Conservation (phyloP, 2,797 vertebrate genomes). For the Muraenolepis orangiensis region DNA sequence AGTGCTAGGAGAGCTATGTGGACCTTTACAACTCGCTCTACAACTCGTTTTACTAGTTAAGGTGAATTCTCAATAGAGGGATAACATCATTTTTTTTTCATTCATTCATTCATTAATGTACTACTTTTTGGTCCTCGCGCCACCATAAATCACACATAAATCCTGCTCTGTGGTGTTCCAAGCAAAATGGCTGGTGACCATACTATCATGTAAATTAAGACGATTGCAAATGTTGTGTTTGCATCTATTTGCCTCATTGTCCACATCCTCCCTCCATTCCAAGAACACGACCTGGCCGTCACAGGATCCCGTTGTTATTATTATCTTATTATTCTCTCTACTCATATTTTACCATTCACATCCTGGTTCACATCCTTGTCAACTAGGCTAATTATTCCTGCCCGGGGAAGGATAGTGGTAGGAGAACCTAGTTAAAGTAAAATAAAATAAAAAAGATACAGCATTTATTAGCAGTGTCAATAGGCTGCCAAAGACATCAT, state of each 20-base stretch:
- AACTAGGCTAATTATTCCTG: not conserved
- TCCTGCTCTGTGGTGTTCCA: not conserved
- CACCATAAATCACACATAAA: slow-evolving; percentile 36
- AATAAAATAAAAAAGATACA: not conserved
- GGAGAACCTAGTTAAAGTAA: not conserved
- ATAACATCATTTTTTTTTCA: not conserved
- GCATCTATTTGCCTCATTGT: slow-evolving; percentile 51
- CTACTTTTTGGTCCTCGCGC: not conserved
- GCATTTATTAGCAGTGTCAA: not conserved
- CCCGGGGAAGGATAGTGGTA: not conserved
- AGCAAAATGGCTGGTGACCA: slow-evolving; percentile 44
- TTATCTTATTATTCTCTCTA: slow-evolving; percentile 56
- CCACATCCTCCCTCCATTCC: slow-evolving; percentile 40
- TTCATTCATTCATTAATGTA: too few relatives aligned
- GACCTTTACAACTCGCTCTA: not conserved
- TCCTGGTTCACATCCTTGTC: slow-evolving; percentile 58
- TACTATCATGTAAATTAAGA: slow-evolving; percentile 63
- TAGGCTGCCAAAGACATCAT: not conserved
- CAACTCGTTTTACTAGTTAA: not conserved
- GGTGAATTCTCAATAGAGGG: not conserved
- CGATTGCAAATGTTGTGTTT: slow-evolving; percentile 69
- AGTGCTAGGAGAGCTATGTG: not conserved
- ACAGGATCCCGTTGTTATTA: slow-evolving; percentile 60
- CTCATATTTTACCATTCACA: slow-evolving; percentile 33
- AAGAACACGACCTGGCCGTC: slow-evolving; percentile 32